Conservation (phyloP, 2,113 vertebrate genomes). For the Campylorhamphus procurvoides region DNA sequence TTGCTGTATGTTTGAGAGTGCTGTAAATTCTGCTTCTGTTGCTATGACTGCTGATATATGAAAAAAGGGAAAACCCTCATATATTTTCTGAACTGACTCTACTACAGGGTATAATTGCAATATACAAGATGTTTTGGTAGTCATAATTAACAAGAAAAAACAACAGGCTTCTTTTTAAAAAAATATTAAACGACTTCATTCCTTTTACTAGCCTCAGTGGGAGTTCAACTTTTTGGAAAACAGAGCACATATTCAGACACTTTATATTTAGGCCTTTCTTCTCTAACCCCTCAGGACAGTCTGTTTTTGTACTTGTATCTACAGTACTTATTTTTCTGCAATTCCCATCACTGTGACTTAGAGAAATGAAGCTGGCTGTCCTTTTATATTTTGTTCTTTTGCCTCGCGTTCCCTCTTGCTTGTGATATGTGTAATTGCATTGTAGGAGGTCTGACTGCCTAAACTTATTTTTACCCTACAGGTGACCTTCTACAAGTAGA, state of each 20-base stretch:
- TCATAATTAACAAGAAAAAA: background rate
- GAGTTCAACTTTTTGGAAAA: background rate
- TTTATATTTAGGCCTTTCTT: background rate
- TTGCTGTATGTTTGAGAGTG: background rate
- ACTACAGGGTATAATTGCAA: background rate
- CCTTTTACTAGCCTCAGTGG: background rate
- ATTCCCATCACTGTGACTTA: background rate
- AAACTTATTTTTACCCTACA: slow-evolving; percentile 28
- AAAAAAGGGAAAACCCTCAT: background rate
- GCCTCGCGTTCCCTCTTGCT: background rate
- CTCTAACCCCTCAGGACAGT: background rate
- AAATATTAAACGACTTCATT: background rate
- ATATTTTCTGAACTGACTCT: background rate
- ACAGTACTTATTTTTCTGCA: background rate
- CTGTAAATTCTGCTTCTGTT: background rate
- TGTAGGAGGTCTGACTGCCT: background rate
- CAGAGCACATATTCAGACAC: background rate
- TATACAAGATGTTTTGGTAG: background rate
- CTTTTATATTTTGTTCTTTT: background rate
- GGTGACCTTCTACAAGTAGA: slow-evolving; percentile 32
- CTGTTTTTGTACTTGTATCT: background rate
- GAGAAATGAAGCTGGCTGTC: background rate
- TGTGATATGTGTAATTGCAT: background rate
- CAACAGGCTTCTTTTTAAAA: background rate
- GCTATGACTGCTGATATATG: background rate